A percentile compares a stretch with the other conserved stretches of the same genome.
Conservation (phyloP, 1,140 invertebrate genomes). For the Cydia splendana region DNA sequence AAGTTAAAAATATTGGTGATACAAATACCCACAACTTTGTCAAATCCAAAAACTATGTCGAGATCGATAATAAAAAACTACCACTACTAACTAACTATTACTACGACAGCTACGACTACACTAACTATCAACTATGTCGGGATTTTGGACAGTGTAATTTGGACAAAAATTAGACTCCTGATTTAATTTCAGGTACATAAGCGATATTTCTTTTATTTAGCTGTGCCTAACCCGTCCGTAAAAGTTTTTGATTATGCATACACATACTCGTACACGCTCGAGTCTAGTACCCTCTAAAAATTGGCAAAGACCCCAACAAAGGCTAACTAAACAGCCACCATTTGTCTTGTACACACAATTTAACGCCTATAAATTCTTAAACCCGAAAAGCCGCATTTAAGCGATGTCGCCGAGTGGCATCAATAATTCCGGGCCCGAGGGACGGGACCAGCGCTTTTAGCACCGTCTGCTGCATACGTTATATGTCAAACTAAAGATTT, state of each 20-base stretch:
- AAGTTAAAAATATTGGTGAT: too few species aligned
- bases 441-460: background rate
- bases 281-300: too few species aligned
- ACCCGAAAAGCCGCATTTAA: slow-evolving; percentile 10
- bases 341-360: slow-evolving; percentile 19
- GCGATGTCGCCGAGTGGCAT: slow-evolving; percentile 15
- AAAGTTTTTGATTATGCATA: background rate
- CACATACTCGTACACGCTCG: background rate
- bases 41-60: too few species aligned
- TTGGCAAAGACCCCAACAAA: too few species aligned
- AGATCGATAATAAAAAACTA: too few species aligned
- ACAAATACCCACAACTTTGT: too few species aligned
- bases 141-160: too few species aligned
- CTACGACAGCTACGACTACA: too few species aligned
- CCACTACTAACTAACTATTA: too few species aligned
- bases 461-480: slow-evolving; percentile 6
- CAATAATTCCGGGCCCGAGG: background rate
- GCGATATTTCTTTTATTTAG: background rate
- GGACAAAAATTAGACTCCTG: too few species aligned
- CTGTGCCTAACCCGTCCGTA: background rate
- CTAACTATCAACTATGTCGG: too few species aligned
- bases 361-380: slow-evolving; percentile 11
- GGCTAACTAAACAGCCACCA: background rate
- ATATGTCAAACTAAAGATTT: background rate
- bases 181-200: too few species aligned